Evolutionary conservation across 2,113 vertebrate species (phyloP), one percentile per base, ranked within the genome.

Genomic region (Anolis sagrei): DNA sequence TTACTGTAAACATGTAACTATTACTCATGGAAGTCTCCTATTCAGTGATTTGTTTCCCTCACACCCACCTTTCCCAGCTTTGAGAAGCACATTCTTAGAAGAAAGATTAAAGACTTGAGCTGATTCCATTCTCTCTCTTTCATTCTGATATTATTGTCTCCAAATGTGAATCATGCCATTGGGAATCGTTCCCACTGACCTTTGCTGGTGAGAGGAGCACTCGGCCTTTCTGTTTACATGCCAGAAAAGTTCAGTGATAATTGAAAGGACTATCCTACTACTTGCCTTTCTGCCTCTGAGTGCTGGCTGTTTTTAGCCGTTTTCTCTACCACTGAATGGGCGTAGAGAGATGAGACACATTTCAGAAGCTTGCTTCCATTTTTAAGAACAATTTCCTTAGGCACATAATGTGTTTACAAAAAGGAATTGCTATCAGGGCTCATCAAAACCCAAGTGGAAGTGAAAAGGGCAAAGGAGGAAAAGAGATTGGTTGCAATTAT

Each of bases 341-440:
- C 58, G 32, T 13, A 21, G 78, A 68, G 64, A 77, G 16, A 72
- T 23, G 14, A 58, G 49, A 58, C 34, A 72, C 10, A 44, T 72
- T 69, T 70, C n/a, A 58, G n/a, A 78, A 39, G 49, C 19, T 14
- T 9, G 39, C 27, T n/a, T 70, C 19, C 8, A 32, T 79, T 79
- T 79, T 79, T 44, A 49, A 79, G 66, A 78, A 39, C 48, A 32
- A 44, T 72, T 61, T 72, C 36, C 36, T 18, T 19, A 44, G 34
- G 68, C 29, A 73, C 49, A 48, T 21, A 29, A 16, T 32, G 13
- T 79, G 84, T 86, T 86, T 73, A 62, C 72, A 79, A 68, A 85
- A 14, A 32, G 11, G 64, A 78, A 61, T 21, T 62, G 32, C 34
- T 61, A 44, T 85, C 34, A 44, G n/a, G 51, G 25, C 29, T 49